Base-by-base conservation (phyloP, 2,797 vertebrate genomes). In the Chelon auratus region DNA sequence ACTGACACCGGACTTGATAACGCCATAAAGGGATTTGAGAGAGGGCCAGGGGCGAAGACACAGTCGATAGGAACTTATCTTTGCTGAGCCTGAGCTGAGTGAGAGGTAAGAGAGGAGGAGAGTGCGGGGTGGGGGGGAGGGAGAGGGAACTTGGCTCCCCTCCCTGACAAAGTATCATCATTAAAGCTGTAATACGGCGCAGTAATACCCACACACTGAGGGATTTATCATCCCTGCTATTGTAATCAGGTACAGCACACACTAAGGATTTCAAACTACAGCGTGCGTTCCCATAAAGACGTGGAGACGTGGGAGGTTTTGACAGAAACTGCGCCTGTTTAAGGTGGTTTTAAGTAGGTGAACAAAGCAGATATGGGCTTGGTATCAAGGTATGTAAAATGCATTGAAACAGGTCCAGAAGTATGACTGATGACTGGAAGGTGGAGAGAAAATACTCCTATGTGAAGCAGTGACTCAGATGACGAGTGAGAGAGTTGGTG, bases 41-140 rank as follows among this genome's bases (percentile, higher is more conserved):
- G 80, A 77, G 74, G 63, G 85, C 89, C 86, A 85, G 78, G 59
- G 88, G 90, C 81, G 61, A 91, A 88, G 77, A 88, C 77, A 85
- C 79, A 89, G 89, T 89, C 55, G 85, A 91, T 89, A 91, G 87
- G 79, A 91, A 93, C 84, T 85, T 92, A 93, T 92, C 91, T 90
- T 37, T 65, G 65, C 75, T 70, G 82, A 78, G 85, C 69, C 67
- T 11, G 70, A 78, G 83, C 75, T 51, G 77, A 83, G 71, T 22
- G 76, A 82, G 81, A 78, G 68, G 80, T 77, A 79, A 73, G 68
- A 52, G 76, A 67, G 80, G 77, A 47, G 59, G 80, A 64, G 58
- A 62, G 72, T 7, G 6, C 8, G 30, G 30, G 30, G 30, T 33
- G 30, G 76, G 62, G 80, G 43, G 56, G 80, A 61, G 58, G 58